Evolutionary conservation across 2,797 vertebrate genomes (phyloP).

Genomic region (Leptoclinus maculatus): DNA sequence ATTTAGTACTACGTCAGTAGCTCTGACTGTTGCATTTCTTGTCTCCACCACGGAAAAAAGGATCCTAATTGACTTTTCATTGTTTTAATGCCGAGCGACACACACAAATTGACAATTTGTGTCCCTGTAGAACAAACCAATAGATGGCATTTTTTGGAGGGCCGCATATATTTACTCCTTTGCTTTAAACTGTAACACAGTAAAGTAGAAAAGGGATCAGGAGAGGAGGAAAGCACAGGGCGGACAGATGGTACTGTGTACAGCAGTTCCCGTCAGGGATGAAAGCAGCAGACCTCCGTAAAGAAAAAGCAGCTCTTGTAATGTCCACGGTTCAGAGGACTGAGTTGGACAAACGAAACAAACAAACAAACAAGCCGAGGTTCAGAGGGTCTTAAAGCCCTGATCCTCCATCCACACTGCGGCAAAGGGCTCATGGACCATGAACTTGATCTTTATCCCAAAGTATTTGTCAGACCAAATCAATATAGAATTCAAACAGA

Average conservation of each 20-base stretch:
- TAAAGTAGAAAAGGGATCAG: neutral
- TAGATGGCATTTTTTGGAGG: no score
- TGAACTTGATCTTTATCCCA: neutral
- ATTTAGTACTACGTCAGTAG: no score
- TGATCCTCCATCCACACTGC: neutral
- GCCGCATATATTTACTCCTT: neutral
- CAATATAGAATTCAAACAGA: neutral
- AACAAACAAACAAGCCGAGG: slow-evolving; percentile 36
- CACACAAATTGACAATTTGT: no score
- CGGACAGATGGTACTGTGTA: slow-evolving; percentile 19
- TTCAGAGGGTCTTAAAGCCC: slow-evolving; percentile 3
- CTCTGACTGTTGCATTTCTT: no score
- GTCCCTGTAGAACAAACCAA: no score
- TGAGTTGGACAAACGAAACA: slow-evolving; percentile 18
- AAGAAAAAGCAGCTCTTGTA: slow-evolving; percentile 25
- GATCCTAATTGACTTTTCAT: no score
- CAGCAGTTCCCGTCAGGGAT: slow-evolving; percentile 36
- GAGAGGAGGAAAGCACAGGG: neutral
- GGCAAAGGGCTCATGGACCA: neutral
- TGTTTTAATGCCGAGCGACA: no score
- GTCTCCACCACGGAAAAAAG: neutral
- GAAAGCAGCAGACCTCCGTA: slow-evolving; percentile 26
- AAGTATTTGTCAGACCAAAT: neutral
- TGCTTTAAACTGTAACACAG: no score
- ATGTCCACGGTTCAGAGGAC: slow-evolving; percentile 32